Base-by-base conservation (phyloP, 2,797 vertebrate genomes). In the Micropoecilia bifurca region DNA sequence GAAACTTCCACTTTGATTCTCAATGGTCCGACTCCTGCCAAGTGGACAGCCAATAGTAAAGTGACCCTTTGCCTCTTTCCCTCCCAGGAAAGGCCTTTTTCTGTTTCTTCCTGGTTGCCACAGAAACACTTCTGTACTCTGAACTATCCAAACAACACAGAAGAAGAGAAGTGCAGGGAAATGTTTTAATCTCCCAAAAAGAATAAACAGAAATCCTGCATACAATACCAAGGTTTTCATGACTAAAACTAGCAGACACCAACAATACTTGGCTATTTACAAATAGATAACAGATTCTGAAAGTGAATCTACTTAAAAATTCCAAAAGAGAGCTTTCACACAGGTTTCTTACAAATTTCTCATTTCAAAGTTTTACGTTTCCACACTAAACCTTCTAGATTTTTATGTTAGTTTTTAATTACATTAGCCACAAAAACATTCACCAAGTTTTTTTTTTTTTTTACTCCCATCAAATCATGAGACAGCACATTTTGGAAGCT, bases 51-150 rank as follows among this genome's bases (percentile, higher is more conserved):
- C 75, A 80, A 61, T 76, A 73, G 69, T 74, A 53, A 81, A 88
- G 47, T 82, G 88, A 90, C 86, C 89, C 89, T 87, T 61, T 85
- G 80, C 91, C 84, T 78, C 80, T 59, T 89, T 89, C 83, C 88
- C 82, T 83, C 74, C 78, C 83, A 92, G 92, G 91, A 94, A 94
- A 94, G 84, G 83, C 84, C 90, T 87, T 78, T 80, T 87, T 87
- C 88, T 69, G 89, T 85, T 91, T 91, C 87, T 90, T 92, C 85
- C 92, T 85, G 89, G 91, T 93, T 94, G 85, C 90, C 86, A 92
- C 87, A 91, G 93, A 89, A 94, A 94, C 92, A 43, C 61, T 63
- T 30, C 16, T 81, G 83, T 85, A 81, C 75, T 82, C 76, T 75
- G 77, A 85, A 88, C 87, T 83, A 74, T 75, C 71, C 50, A 86